Conservation (phyloP, 2,113 vertebrate genomes). For the Ciconia boyciana region DNA sequence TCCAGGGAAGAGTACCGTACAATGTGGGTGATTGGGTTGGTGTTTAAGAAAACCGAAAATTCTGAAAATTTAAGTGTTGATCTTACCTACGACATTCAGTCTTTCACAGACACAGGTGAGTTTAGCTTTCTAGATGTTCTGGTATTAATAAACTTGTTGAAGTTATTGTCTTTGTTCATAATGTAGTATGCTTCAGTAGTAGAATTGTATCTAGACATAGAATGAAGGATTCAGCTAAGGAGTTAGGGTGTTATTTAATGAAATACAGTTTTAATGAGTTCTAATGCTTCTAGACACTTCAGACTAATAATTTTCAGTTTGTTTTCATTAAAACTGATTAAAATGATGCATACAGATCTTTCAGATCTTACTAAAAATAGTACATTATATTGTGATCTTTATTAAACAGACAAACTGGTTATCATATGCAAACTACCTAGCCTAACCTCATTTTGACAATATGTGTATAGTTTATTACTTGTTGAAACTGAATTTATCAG, state of each 20-base stretch:
- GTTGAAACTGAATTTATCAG: not conserved
- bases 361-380: not conserved
- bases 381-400: not conserved
- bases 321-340: not conserved
- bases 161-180: not conserved
- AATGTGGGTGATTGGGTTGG: constrained; percentile 91
- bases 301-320: not conserved
- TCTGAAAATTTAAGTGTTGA: constrained; percentile 89
- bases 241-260: not conserved
- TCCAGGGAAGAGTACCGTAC: constrained; percentile 85
- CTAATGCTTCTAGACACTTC: not conserved
- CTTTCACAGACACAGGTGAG: constrained; percentile 88
- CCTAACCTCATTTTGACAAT: not conserved
- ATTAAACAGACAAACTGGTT: not conserved
- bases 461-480: not conserved
- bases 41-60: constrained; percentile 89
- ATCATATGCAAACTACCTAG: not conserved
- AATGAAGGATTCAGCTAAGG: not conserved
- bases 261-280: not conserved
- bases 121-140: not conserved
- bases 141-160: not conserved
- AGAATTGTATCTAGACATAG: not conserved
- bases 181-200: not conserved
- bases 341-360: not conserved
- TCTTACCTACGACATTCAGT: constrained; percentile 86